Evolutionary conservation across 1,140 invertebrate species (phyloP).

Genomic region (Aphidius gifuensis): DNA sequence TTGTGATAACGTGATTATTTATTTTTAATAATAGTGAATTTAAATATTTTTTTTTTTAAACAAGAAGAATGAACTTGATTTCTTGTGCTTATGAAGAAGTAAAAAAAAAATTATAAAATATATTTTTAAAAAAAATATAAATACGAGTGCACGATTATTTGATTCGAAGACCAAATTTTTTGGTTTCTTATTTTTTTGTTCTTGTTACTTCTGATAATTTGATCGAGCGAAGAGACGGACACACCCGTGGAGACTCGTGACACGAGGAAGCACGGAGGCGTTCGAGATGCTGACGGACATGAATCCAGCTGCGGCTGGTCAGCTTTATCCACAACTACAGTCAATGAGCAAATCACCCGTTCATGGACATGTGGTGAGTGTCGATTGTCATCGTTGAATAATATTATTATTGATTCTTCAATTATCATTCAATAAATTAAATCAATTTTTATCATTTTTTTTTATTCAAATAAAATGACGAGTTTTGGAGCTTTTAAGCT

Average conservation of each 20-base stretch:
- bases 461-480: too few relatives aligned
- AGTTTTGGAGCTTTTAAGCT: too few relatives aligned
- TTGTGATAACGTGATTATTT: background rate
- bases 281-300: slow-evolving; percentile 53
- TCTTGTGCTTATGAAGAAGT: too few relatives aligned
- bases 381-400: slow-evolving; percentile 2
- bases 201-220: background rate
- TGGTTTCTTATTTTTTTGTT: background rate
- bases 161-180: too few relatives aligned
- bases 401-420: background rate
- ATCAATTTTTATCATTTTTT: too few relatives aligned
- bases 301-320: slow-evolving; percentile 54
- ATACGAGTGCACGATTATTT: background rate
- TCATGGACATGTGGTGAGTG: slow-evolving; percentile 55
- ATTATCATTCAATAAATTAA: background rate
- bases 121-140: slow-evolving; percentile 1
- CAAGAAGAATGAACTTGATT: too few relatives aligned
- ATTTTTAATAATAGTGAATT: background rate
- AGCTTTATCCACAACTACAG: slow-evolving; percentile 53
- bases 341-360: slow-evolving; percentile 52
- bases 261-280: slow-evolving; percentile 24
- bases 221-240: background rate
- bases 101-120: background rate
- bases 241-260: slow-evolving; percentile 6
- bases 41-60: background rate